phyloP scores from a whole-genome alignment of 2,797 vertebrate species.

The Remorina albescens region DNA sequence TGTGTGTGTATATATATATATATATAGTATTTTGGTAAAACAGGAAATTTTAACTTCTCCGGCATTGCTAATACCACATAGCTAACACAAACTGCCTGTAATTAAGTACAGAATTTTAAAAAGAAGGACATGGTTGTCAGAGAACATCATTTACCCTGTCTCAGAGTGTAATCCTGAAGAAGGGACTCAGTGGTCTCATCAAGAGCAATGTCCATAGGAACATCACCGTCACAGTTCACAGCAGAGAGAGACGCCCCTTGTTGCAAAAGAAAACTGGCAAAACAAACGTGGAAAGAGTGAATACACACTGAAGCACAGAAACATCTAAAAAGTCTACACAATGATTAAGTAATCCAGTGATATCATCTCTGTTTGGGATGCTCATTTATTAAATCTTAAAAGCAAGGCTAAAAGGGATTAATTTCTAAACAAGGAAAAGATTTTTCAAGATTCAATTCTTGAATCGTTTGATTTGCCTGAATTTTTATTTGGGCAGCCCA shows the following conservation, averaged over 20 bases:
- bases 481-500: slow-evolving; percentile 38
- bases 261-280: slow-evolving; percentile 88
- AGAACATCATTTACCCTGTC: slow-evolving; percentile 79
- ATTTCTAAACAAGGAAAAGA: slow-evolving; percentile 16
- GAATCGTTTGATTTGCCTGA: slow-evolving; percentile 28
- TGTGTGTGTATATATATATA: no score
- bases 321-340: not conserved
- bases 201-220: slow-evolving; percentile 92
- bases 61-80: not conserved
- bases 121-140: not conserved
- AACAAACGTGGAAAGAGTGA: slow-evolving; percentile 24
- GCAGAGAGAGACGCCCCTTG: slow-evolving; percentile 87
- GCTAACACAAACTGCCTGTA: no score
- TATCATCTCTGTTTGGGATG: slow-evolving; percentile 2
- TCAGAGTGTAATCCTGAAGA: slow-evolving; percentile 84
- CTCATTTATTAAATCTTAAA: not conserved
- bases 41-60: no score
- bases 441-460: slow-evolving; percentile 20
- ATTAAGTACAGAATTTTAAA: slow-evolving; percentile 5
- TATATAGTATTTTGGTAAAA: no score
- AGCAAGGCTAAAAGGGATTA: not conserved
- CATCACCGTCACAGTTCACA: slow-evolving; percentile 93
- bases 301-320: not conserved
- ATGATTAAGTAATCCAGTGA: not conserved
- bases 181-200: slow-evolving; percentile 90